A percentile compares a stretch with the other conserved stretches of the same genome.
phyloP scores from a whole-genome alignment of 1,140 invertebrate genomes.

The Drosophila rufa region DNA sequence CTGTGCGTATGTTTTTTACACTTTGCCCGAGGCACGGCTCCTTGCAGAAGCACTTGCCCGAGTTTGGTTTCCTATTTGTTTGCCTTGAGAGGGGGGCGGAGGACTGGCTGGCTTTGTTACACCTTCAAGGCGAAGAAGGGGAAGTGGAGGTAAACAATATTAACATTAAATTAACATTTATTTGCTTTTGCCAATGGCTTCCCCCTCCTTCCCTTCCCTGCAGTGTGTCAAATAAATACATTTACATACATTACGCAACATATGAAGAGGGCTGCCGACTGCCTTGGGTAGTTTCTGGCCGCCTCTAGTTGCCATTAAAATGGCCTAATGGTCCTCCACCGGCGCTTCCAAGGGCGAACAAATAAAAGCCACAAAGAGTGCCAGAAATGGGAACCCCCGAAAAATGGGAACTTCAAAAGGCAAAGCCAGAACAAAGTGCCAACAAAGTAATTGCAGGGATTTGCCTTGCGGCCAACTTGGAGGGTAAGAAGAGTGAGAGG shows the following conservation, averaged over 20 bases:
- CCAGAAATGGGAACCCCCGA: slow-evolving; percentile 1
- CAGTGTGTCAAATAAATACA: slow-evolving; percentile 67
- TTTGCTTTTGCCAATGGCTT: slow-evolving; percentile 62
- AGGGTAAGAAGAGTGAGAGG: not conserved
- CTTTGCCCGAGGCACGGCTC: slow-evolving; percentile 22
- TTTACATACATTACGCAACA: slow-evolving; percentile 77
- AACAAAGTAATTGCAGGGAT: slow-evolving; percentile 75
- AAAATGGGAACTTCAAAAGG: slow-evolving; percentile 67
- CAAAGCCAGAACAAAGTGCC: slow-evolving; percentile 67
- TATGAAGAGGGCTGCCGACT: slow-evolving; percentile 20
- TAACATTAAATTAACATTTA: slow-evolving; percentile 82
- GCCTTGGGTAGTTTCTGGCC: slow-evolving; percentile 23
- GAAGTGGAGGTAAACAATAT: slow-evolving; percentile 64
- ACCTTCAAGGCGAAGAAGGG: slow-evolving; percentile 45
- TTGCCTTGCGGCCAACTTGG: slow-evolving; percentile 53
- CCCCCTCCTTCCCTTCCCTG: not conserved
- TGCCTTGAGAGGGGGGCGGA: not conserved
- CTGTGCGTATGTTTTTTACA: slow-evolving; percentile 29
- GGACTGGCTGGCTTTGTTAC: slow-evolving; percentile 39
- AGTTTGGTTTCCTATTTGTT: slow-evolving; percentile 45
- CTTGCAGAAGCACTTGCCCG: slow-evolving; percentile 7
- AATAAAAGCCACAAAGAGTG: slow-evolving; percentile 24
- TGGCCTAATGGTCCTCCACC: slow-evolving; percentile 36
- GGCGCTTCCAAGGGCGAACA: slow-evolving; percentile 14
- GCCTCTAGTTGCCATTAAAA: slow-evolving; percentile 44